These are phyloP conservation scores for Vimba vimba DNA, from an alignment of 2,113 vertebrate species.

Conservation along the genomic window DNA sequence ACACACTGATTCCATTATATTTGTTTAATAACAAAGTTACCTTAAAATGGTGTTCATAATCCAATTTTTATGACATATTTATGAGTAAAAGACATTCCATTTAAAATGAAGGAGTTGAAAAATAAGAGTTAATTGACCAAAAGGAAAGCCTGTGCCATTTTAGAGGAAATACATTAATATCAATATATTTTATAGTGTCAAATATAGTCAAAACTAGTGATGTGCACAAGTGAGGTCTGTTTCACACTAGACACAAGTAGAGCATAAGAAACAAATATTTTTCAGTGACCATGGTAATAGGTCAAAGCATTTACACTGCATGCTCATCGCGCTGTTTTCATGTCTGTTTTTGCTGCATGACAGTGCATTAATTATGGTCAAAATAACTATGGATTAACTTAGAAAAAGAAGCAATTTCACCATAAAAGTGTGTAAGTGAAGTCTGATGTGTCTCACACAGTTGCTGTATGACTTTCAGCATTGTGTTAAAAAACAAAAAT, in stretches of 20 bases:
- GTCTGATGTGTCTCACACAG: not conserved
- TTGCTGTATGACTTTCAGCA: not conserved
- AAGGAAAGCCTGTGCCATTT: not conserved
- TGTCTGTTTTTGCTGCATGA: not conserved
- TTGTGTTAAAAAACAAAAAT: too few species aligned
- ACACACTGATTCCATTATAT: too few species aligned
- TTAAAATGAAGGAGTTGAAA: not conserved
- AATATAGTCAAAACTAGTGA: too few species aligned
- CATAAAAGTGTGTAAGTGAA: not conserved
- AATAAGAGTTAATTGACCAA: not conserved
- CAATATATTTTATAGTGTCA: too few species aligned
- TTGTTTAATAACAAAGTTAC: not conserved
- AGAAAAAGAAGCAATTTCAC: not conserved
- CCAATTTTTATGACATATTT: not conserved
- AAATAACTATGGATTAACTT: not conserved
- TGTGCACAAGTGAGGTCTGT: too few species aligned
- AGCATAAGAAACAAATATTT: too few species aligned
- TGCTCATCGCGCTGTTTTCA: too few species aligned
- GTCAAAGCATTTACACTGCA: too few species aligned
- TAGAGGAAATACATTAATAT: too few species aligned
- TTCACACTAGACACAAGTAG: too few species aligned
- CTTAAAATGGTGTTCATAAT: not conserved
- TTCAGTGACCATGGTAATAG: too few species aligned
- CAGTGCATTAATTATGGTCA: not conserved
- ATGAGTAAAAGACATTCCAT: not conserved